These are phyloP conservation scores for Pammene fasciana DNA, from an alignment of 2,888 invertebrate species.

Conservation along the genomic window DNA sequence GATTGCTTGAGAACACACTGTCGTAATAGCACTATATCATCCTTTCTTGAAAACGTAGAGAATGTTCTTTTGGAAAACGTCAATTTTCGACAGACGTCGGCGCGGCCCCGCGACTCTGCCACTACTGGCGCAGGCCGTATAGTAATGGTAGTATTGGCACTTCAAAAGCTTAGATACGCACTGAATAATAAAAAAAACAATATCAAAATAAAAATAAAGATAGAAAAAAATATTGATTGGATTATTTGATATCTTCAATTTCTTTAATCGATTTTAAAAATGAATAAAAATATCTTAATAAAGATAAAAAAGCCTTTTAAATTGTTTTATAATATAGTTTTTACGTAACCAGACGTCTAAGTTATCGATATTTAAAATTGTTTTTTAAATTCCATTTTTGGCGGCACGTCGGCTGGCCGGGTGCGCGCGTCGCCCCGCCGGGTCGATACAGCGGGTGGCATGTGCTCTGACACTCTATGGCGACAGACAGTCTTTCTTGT, in stretches of 20 bases:
- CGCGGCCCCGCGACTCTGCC: constrained; percentile 64
- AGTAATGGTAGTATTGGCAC: constrained; percentile 60
- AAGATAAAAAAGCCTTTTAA: constrained; percentile 15
- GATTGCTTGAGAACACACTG: constrained; percentile 45
- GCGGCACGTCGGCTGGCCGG: constrained; percentile 57
- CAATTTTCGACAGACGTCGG: constrained; percentile 65
- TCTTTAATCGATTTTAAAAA: background rate
- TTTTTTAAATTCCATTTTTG: constrained; percentile 51
- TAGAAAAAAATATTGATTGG: background rate
- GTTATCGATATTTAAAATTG: constrained; percentile 31
- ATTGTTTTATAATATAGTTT: constrained; percentile 32
- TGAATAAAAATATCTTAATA: constrained; percentile 23
- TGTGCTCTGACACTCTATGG: constrained; percentile 66
- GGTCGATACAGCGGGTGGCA: constrained; percentile 78
- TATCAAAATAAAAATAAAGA: constrained; percentile 32
- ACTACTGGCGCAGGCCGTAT: constrained; percentile 70
- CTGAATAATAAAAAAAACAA: constrained; percentile 40
- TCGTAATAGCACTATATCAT: constrained; percentile 61
- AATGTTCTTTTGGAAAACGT: constrained; percentile 58
- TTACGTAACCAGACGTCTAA: constrained; percentile 27
- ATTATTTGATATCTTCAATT: too few species aligned
- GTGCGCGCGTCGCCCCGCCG: constrained; percentile 75
- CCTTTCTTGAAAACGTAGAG: constrained; percentile 46
- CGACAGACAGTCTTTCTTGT: constrained; percentile 79
- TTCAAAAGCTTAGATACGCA: constrained; percentile 54